Base-by-base conservation (phyloP, 2,113 vertebrate genomes). In the Electrona antarctica region DNA sequence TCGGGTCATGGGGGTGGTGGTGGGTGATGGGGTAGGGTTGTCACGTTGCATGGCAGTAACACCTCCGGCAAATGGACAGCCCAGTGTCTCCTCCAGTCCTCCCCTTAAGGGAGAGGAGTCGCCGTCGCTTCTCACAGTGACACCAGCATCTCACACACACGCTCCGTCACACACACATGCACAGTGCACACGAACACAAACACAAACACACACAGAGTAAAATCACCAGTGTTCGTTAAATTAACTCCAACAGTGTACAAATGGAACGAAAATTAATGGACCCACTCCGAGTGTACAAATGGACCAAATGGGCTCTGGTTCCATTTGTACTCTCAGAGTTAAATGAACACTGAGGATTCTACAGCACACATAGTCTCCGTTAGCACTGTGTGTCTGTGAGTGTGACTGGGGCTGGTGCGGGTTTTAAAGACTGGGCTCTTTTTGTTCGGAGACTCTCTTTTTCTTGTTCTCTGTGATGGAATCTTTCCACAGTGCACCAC, bases 1-100 rank as follows among this genome's bases (percentile, higher is more conserved):
- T 29, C 21, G 15, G 15, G 63, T 56, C 52, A 11, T 10, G 56
- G 64, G 85, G 82, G 28, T 7, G 63, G 8, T 63, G 46, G 28
- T 7, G 84, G 85, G 81, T 86, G 80, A 85, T 84, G 83, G 88
- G 88, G 74, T 56, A 80, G 82, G 69, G 91, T 91, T 93, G 90
- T 91, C 90, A 93, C 91, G 85, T 82, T 74, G 85, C 81, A 78
- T 83, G 81, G 83, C 82, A 82, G 85, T 90, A 88, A 92, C 90
- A 93, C 87, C 85, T 88, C 82, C 83, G 70, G 65, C 5, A 33
- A 88, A 85, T 89, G 91, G 90, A 89, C 90, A 80, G 74, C 78
- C 67, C 21, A 74, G n/a, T 76, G 69, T 81, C 15, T 57, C 45
- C 76, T 45, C 8, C 64, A 83, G 87, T 85, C 79, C 67, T 81